Conservation (phyloP, 2,888 invertebrate species). For the Operophtera brumata region DNA sequence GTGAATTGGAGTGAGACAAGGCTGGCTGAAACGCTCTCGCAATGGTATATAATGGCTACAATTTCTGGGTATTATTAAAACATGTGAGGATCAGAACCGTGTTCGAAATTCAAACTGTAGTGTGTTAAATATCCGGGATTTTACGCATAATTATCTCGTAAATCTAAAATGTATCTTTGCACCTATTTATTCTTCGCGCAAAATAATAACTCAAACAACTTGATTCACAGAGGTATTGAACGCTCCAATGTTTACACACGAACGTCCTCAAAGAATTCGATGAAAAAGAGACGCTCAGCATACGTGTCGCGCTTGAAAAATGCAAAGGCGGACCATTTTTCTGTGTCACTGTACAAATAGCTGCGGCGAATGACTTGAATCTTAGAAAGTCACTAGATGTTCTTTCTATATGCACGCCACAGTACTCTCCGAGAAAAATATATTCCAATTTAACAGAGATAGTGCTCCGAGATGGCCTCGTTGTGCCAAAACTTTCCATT, state of each 20-base stretch:
- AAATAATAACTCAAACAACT: slow-evolving; percentile 8
- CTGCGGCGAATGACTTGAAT: slow-evolving; percentile 60
- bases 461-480: slow-evolving; percentile 40
- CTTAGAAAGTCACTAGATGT: slow-evolving; percentile 54
- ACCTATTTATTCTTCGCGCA: neutral
- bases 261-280: slow-evolving; percentile 43
- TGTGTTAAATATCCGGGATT: slow-evolving; percentile 36
- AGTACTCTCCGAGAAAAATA: slow-evolving; percentile 49
- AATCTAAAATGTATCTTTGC: no score
- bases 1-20: slow-evolving; percentile 22
- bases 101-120: slow-evolving; percentile 39
- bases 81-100: slow-evolving; percentile 58
- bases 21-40: slow-evolving; percentile 39
- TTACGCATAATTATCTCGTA: neutral
- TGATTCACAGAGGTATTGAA: slow-evolving; percentile 5
- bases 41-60: slow-evolving; percentile 40
- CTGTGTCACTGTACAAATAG: slow-evolving; percentile 66
- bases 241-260: slow-evolving; percentile 37
- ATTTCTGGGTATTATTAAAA: slow-evolving; percentile 54
- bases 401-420: slow-evolving; percentile 49
- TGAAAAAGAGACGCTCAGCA: slow-evolving; percentile 50
- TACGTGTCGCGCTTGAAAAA: slow-evolving; percentile 52
- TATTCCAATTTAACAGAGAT: slow-evolving; percentile 54
- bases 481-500: slow-evolving; percentile 47
- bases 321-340: slow-evolving; percentile 59